phyloP scores from a whole-genome alignment of 2,113 vertebrate genomes.

The Marmota flaviventris region DNA sequence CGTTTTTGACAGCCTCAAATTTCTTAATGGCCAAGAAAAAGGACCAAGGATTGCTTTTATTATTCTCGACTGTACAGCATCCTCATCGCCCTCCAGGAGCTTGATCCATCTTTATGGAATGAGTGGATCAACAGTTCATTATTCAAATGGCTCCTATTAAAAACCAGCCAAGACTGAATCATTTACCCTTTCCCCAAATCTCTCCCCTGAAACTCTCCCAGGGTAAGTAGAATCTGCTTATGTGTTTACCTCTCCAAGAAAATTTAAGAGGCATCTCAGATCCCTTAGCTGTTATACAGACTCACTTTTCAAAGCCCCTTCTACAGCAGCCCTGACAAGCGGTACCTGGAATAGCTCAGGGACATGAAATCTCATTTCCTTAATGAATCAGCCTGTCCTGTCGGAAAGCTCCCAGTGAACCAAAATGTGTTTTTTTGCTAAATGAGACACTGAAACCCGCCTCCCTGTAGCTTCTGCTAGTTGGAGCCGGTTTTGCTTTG shows the following conservation, averaged over 20 bases:
- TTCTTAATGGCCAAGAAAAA: constrained; percentile 60
- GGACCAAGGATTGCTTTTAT: constrained; percentile 21
- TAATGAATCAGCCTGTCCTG: background rate
- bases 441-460: background rate
- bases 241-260: background rate
- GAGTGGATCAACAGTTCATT: constrained; percentile 15
- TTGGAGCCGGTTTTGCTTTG: background rate
- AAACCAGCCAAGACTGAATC: constrained; percentile 35
- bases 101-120: background rate
- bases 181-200: background rate
- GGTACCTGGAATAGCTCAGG: background rate
- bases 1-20: constrained; percentile 58
- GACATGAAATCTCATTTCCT: background rate
- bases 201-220: background rate
- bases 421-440: background rate
- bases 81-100: background rate
- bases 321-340: background rate
- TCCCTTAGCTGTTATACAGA: background rate
- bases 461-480: background rate
- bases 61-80: background rate
- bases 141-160: constrained; percentile 15
- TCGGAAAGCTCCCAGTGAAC: background rate
- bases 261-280: background rate
- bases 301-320: background rate
- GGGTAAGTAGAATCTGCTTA: background rate